A percentile compares a stretch with the other conserved stretches of the same genome.
phyloP scores from a whole-genome alignment of 2,113 vertebrate genomes.

The Pedionomus torquatus region DNA sequence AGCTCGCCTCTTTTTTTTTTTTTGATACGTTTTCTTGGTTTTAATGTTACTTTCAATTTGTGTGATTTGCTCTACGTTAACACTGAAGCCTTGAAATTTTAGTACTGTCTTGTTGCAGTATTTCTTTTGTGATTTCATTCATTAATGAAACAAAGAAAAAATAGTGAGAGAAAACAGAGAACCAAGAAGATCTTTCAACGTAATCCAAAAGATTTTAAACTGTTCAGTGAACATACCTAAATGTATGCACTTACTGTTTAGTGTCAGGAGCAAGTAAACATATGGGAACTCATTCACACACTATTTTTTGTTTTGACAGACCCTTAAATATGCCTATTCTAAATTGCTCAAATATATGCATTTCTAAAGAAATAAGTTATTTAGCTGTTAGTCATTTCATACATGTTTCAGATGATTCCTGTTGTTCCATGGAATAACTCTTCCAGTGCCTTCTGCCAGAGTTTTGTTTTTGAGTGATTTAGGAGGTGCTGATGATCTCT shows the following conservation, averaged over 20 bases:
- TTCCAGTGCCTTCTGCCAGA: background rate
- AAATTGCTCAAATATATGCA: background rate
- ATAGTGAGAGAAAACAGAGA: background rate
- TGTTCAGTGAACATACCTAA: background rate
- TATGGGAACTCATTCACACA: background rate
- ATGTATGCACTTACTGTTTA: background rate
- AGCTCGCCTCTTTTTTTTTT: background rate
- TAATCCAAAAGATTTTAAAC: background rate
- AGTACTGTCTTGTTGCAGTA: background rate
- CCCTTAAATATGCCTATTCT: background rate
- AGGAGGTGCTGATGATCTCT: background rate
- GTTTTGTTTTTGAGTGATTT: background rate
- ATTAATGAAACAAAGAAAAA: background rate
- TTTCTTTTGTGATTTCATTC: no score
- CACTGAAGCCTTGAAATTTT: background rate
- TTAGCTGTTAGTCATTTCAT: background rate
- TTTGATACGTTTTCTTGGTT: background rate
- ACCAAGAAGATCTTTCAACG: background rate
- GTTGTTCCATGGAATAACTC: background rate
- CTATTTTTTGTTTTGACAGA: background rate
- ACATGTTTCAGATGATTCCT: background rate
- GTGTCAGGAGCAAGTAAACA: background rate
- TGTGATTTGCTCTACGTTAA: background rate
- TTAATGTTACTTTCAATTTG: background rate
- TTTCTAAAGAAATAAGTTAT: background rate